A percentile compares a stretch with the other conserved stretches of the same genome.
Conservation (phyloP, 2,113 vertebrate genomes). For the Tiliqua scincoides region DNA sequence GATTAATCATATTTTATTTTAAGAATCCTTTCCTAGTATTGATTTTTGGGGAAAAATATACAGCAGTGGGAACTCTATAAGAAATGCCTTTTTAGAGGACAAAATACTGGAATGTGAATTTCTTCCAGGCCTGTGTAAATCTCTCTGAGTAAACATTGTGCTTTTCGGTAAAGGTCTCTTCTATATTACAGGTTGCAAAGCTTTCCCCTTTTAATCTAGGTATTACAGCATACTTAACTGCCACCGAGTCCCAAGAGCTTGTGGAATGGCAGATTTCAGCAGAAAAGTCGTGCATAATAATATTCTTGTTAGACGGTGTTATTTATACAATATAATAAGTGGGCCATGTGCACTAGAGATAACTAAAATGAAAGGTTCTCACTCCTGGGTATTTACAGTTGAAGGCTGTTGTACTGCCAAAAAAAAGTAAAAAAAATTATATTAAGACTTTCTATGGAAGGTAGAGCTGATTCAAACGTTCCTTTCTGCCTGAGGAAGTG, state of each 20-base stretch:
- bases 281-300: not conserved
- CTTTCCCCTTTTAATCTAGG: not conserved
- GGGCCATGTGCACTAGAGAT: not conserved
- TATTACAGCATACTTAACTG: not conserved
- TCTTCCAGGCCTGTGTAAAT: not conserved
- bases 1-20: slow-evolving; percentile 35
- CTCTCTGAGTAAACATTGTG: not conserved
- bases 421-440: not conserved
- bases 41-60: slow-evolving; percentile 9
- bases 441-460: not conserved
- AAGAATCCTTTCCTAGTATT: slow-evolving; percentile 43
- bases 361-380: not conserved
- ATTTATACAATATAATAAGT: slow-evolving; percentile 11
- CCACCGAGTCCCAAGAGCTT: not conserved
- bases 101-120: not conserved
- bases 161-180: not conserved
- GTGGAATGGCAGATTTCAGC: not conserved
- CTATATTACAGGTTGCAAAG: not conserved
- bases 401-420: not conserved
- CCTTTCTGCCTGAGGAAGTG: not conserved
- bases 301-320: not conserved
- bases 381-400: fast-evolving
- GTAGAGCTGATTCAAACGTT: not conserved
- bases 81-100: slow-evolving; percentile 4
- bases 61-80: slow-evolving; percentile 7